Percentiles rank a stretch among this genome's conserved stretches.
Conservation (phyloP, 1,140 invertebrate species). For the Prorops nasuta region DNA sequence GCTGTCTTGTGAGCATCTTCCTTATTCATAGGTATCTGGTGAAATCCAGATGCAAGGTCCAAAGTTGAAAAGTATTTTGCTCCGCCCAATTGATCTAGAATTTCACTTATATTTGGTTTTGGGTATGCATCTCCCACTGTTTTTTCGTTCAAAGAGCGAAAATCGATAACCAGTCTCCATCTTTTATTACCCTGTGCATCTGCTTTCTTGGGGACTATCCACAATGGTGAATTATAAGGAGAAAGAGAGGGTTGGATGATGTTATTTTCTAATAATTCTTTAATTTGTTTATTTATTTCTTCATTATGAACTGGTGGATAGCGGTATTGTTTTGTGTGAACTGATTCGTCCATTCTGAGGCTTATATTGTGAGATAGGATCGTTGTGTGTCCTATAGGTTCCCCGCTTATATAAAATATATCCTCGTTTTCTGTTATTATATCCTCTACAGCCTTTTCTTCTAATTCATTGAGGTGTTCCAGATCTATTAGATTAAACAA, state of each 20-base stretch:
- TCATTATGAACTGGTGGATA: not conserved
- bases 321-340: conserved; percentile 1
- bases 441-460: too few species aligned
- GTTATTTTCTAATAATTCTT: not conserved
- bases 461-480: too few species aligned
- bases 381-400: too few species aligned
- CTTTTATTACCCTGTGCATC: not conserved
- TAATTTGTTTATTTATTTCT: not conserved
- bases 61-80: conserved; percentile 48
- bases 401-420: too few species aligned
- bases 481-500: too few species aligned
- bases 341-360: not conserved
- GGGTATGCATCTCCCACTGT: conserved; percentile 1
- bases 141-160: not conserved
- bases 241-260: not conserved
- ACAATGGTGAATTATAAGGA: not conserved
- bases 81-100: conserved; percentile 31
- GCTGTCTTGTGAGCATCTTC: conserved; percentile 48
- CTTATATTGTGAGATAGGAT: too few species aligned
- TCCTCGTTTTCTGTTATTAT: too few species aligned
- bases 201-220: not conserved
- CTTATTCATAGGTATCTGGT: conserved; percentile 50
- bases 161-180: conserved; percentile 5
- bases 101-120: not conserved
- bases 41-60: conserved; percentile 54